Evolutionary conservation across 2,113 vertebrate species (phyloP).

Genomic region (Ascaphus truei): DNA sequence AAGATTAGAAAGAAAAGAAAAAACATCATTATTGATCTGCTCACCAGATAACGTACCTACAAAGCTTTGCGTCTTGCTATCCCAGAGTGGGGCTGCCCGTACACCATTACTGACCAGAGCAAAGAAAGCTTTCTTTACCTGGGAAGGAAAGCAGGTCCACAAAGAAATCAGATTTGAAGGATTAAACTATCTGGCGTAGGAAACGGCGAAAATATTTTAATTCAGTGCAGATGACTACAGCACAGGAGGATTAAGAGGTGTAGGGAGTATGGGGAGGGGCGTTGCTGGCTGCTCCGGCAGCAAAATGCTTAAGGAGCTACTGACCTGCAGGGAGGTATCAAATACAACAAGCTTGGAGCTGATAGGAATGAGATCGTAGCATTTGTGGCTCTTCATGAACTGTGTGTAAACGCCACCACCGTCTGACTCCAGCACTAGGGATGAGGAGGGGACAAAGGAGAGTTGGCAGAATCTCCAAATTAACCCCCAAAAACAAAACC

Average conservation of each 20-base stretch:
- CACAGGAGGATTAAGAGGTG: too few relatives aligned
- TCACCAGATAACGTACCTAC: slow-evolving; percentile 74
- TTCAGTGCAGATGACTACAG: too few relatives aligned
- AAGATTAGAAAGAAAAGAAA: background rate
- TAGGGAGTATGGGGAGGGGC: background rate
- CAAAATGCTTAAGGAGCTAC: too few relatives aligned
- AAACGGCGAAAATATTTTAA: too few relatives aligned
- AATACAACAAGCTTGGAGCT: slow-evolving; percentile 98
- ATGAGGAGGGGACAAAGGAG: background rate
- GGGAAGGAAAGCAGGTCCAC: slow-evolving; percentile 17
- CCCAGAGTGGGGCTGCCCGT: slow-evolving; percentile 92
- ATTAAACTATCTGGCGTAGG: too few relatives aligned
- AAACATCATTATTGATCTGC: background rate
- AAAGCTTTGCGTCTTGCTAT: slow-evolving; percentile 95
- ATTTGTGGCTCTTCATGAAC: slow-evolving; percentile 96
- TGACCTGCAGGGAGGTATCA: slow-evolving; percentile 91
- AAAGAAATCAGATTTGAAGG: too few relatives aligned
- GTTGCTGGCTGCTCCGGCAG: background rate
- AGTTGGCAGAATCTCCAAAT: background rate
- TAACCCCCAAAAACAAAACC: too few relatives aligned
- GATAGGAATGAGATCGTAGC: slow-evolving; percentile 94
- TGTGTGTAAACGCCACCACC: slow-evolving; percentile 71
- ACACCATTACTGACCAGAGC: slow-evolving; percentile 94
- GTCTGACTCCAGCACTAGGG: slow-evolving; percentile 66
- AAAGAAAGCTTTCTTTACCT: slow-evolving; percentile 98